Conservation (phyloP, 2,888 invertebrate genomes). For the Megamerina dolium region DNA sequence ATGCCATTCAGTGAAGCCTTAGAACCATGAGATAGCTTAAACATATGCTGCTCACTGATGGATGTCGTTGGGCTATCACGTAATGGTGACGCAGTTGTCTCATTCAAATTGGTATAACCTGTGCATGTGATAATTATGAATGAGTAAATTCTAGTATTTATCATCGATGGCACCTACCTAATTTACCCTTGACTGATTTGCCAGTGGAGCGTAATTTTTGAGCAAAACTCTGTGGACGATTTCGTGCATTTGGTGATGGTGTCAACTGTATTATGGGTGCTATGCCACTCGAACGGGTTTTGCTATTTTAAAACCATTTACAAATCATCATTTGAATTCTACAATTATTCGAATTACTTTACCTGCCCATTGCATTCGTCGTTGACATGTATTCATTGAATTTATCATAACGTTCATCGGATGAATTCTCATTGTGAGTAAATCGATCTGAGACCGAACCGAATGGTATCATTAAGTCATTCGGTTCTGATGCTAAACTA, state of each 20-base stretch:
- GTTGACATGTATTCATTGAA: slow-evolving; percentile 44
- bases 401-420: slow-evolving; percentile 48
- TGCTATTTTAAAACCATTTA: slow-evolving; percentile 14
- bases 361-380: slow-evolving; percentile 34
- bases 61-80: slow-evolving; percentile 59
- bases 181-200: slow-evolving; percentile 71
- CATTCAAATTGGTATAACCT: slow-evolving; percentile 76
- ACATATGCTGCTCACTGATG: slow-evolving; percentile 40
- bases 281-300: slow-evolving; percentile 35
- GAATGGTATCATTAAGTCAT: slow-evolving; percentile 43
- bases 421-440: slow-evolving; percentile 39
- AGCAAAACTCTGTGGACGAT: slow-evolving; percentile 79
- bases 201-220: slow-evolving; percentile 80
- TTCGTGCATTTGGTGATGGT: slow-evolving; percentile 47
- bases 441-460: slow-evolving; percentile 44
- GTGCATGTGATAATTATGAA: background rate
- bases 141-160: background rate
- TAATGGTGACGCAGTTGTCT: slow-evolving; percentile 64
- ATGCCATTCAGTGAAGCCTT: slow-evolving; percentile 47
- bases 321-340: background rate
- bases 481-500: slow-evolving; percentile 50
- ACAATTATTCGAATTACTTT: background rate
- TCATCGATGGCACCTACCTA: slow-evolving; percentile 31
- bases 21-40: slow-evolving; percentile 43
- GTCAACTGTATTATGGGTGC: slow-evolving; percentile 45